Percentiles rank a stretch among this genome's conserved stretches.
Conservation (phyloP, 2,888 invertebrate genomes). For the Drosophila subsilvestris region DNA sequence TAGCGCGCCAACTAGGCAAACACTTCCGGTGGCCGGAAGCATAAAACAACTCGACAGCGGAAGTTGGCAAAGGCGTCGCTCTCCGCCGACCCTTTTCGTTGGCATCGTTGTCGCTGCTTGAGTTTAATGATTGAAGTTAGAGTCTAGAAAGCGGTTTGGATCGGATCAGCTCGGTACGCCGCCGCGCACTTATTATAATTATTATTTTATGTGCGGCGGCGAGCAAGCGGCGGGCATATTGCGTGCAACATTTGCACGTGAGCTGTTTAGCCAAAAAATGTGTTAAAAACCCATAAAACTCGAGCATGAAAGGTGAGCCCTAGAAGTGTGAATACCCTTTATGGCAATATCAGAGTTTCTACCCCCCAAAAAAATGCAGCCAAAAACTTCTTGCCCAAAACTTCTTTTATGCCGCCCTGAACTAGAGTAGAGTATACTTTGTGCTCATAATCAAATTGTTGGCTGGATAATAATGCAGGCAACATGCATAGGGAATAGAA, state of each 20-base stretch:
- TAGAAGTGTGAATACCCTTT: conserved; percentile 14
- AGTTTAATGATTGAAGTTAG: conserved; percentile 75
- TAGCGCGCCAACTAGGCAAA: conserved; percentile 79
- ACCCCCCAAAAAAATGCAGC: background rate
- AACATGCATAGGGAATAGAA: conserved; percentile 54
- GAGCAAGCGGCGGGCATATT: conserved; percentile 22
- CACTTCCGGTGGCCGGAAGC: conserved; percentile 81
- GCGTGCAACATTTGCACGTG: conserved; percentile 69
- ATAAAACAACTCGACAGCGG: conserved; percentile 81
- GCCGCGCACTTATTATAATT: conserved; percentile 71
- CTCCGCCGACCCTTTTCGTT: background rate
- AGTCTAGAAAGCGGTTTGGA: too few species aligned
- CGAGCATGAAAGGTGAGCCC: conserved; percentile 46
- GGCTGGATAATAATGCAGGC: conserved; percentile 44
- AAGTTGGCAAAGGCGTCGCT: conserved; percentile 59
- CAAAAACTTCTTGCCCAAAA: background rate
- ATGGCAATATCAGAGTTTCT: background rate
- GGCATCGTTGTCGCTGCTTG: conserved; percentile 6
- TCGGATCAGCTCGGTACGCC: conserved; percentile 46
- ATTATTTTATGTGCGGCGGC: conserved; percentile 60
- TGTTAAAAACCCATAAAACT: conserved; percentile 73
- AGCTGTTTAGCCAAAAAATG: conserved; percentile 76
- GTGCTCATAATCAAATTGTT: conserved; percentile 19
- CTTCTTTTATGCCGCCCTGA: background rate
- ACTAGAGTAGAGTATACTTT: conserved; percentile 15